phyloP scores from a whole-genome alignment of 2,113 vertebrate species.

The Entomyzon cyanotis region DNA sequence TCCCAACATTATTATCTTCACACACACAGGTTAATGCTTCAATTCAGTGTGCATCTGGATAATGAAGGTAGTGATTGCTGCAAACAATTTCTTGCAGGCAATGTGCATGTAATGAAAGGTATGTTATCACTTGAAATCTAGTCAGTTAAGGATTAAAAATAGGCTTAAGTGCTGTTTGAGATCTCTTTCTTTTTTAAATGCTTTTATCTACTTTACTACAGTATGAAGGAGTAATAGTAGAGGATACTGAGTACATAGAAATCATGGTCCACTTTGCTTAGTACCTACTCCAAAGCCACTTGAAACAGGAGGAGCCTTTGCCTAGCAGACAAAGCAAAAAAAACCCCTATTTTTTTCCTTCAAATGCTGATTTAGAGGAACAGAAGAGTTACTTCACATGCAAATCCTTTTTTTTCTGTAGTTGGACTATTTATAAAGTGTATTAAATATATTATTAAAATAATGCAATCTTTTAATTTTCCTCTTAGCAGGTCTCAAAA shows the following conservation, averaged over 20 bases:
- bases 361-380: background rate
- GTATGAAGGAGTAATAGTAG: background rate
- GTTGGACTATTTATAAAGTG: background rate
- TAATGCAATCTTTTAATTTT: background rate
- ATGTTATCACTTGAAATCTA: background rate
- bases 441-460: background rate
- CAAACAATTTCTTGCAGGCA: background rate
- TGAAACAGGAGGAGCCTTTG: background rate
- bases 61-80: background rate
- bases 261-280: background rate
- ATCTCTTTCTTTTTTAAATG: slow-evolving; percentile 13
- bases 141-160: slow-evolving; percentile 31
- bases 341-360: background rate
- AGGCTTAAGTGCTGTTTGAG: background rate
- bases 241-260: background rate
- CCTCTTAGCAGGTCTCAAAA: background rate
- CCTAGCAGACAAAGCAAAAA: background rate
- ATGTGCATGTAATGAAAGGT: background rate
- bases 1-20: background rate
- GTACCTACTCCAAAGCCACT: slow-evolving; percentile 1
- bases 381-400: background rate
- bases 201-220: background rate
- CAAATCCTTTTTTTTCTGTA: background rate
- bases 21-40: background rate
- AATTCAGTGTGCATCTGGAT: background rate